Evolutionary conservation across 1,140 invertebrate genomes (phyloP), one percentile per base, ranked within the genome.

Genomic region (Polyergus mexicanus): DNA sequence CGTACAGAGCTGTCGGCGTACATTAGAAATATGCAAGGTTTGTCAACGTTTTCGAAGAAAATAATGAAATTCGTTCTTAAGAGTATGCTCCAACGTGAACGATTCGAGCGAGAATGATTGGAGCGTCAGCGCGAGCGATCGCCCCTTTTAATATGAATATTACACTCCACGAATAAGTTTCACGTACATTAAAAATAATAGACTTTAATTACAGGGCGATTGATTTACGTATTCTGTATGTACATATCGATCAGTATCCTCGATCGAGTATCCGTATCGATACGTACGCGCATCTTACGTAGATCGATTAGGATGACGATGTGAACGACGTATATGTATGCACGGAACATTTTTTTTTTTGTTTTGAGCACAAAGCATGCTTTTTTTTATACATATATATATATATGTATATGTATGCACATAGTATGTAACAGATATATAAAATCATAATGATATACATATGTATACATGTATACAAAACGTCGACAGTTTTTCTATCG

Each of bases 101-200:
- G 86, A 85, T 83, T 90, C 89, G 89, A 90, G 89, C 89, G 89
- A 90, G 89, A 90, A 90, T 56, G 89, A 90, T 90, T 90, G 78
- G 88, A 86, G 69, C 65, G 72, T 84, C 44, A 72, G 68, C 85
- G 84, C 80, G 72, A 54, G 68, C 60, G 60, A 81, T 87, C 84
- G 60, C 80, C 66, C 19, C n/a, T 44, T 38, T 16, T 19, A 6
- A 51, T 85, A 85, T 62, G 80, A 77, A 78, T 68, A 88, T 81
- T 88, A 87, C 86, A 87, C 85, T 84, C 85, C 85, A 87, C 68
- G 85, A 88, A 25, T 86, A 72, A 35, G 13, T 51, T 62, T 81
- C 41, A 84, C 74, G 62, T 87, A 87, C 78, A 87, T 63, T 87
- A 72, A 58, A 88, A 88, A 86, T 86, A 28, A 75, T 77, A 58